A percentile compares a stretch with the other conserved stretches of the same genome.
These are phyloP conservation scores for Grammatotria lemairii DNA, from an alignment of 2,113 vertebrate species.

Conservation along the genomic window DNA sequence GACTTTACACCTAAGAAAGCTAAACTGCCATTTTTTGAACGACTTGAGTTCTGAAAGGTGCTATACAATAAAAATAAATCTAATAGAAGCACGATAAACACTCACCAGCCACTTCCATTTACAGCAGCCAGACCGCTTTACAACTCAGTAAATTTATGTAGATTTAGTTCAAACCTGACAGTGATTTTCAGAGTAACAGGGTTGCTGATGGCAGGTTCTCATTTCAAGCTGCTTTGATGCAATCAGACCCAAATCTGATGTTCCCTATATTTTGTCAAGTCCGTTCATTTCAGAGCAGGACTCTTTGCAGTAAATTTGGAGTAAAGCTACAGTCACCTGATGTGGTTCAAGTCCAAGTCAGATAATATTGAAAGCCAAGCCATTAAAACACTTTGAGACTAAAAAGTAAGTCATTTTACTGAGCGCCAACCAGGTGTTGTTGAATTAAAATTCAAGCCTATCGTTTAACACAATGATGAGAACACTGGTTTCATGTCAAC, in stretches of 20 bases:
- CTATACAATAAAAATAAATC: not conserved
- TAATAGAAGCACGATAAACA: rapidly evolving
- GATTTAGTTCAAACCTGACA: not conserved
- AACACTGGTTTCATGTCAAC: not conserved
- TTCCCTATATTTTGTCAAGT: not conserved
- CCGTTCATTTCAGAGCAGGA: not conserved
- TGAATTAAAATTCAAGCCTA: not conserved
- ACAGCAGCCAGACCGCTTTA: not conserved
- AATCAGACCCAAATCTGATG: not conserved
- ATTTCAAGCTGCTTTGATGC: not conserved
- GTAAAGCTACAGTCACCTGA: not conserved
- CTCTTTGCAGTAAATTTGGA: not conserved
- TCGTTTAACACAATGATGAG: not conserved
- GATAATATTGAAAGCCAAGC: not conserved
- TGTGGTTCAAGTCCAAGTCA: not conserved
- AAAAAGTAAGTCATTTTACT: not conserved
- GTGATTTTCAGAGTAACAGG: not conserved
- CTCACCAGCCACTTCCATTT: not conserved
- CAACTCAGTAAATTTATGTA: not conserved
- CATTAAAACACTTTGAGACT: not conserved
- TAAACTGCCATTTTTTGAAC: not conserved
- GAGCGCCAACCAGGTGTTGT: not conserved
- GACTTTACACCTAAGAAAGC: not conserved
- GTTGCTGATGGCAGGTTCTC: not conserved
- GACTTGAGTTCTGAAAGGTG: rapidly evolving